Percentiles rank a stretch among this genome's conserved stretches.
phyloP scores from a whole-genome alignment of 2,888 invertebrate species.

The Lithodes maja region DNA sequence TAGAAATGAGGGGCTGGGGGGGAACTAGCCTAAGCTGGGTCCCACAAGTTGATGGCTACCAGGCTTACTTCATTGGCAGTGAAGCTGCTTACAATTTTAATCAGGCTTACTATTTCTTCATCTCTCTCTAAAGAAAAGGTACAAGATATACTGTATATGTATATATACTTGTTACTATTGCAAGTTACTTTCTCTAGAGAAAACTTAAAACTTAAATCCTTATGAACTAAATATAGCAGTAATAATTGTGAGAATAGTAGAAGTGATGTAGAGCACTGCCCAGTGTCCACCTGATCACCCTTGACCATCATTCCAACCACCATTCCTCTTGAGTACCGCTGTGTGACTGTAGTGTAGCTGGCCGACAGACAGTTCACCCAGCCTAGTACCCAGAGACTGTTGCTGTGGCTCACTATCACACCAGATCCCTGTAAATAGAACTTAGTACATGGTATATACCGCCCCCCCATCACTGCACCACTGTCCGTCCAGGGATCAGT shows the following conservation, averaged over 20 bases:
- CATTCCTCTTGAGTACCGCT: slow-evolving; percentile 32
- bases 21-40: slow-evolving; percentile 22
- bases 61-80: slow-evolving; percentile 52
- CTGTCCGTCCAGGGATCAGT: slow-evolving; percentile 31
- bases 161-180: not conserved
- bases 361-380: not conserved
- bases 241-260: slow-evolving; percentile 7
- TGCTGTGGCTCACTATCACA: not conserved
- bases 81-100: slow-evolving; percentile 47
- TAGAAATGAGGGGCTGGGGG: slow-evolving; percentile 40
- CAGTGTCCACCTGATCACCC: slow-evolving; percentile 33
- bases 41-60: slow-evolving; percentile 60
- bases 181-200: slow-evolving; percentile 37
- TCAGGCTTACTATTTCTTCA: slow-evolving; percentile 31
- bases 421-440: slow-evolving; percentile 60
- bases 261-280: slow-evolving; percentile 42
- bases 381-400: slow-evolving; percentile 10
- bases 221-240: slow-evolving; percentile 37
- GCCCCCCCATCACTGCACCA: slow-evolving; percentile 54
- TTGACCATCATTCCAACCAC: slow-evolving; percentile 41
- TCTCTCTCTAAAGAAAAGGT: slow-evolving; percentile 7
- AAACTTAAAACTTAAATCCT: slow-evolving; percentile 27
- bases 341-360: slow-evolving; percentile 19
- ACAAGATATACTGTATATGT: not conserved
- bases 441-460: slow-evolving; percentile 60